A percentile compares a stretch with the other conserved stretches of the same genome.
Conservation (phyloP, 2,113 vertebrate genomes). For the Verasper variegatus region DNA sequence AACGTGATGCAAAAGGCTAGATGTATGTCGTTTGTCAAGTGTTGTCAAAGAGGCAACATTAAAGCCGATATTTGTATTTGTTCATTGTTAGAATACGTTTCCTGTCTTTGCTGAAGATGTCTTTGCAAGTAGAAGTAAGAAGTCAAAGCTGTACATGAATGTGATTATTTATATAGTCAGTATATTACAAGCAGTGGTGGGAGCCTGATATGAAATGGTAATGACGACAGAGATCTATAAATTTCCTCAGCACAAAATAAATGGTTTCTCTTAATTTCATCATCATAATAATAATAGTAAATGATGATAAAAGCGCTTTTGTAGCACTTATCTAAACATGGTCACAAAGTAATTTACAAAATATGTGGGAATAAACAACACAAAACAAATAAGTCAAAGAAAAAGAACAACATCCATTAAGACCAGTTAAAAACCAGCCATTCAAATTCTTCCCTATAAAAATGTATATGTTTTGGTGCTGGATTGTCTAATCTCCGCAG, state of each 20-base stretch:
- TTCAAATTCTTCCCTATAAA: no score
- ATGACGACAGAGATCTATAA: background rate
- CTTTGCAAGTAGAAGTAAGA: background rate
- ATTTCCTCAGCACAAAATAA: background rate
- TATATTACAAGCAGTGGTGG: background rate
- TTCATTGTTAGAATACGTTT: background rate
- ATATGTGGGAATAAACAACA: no score
- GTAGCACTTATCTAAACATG: no score
- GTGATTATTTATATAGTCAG: background rate
- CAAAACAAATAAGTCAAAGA: no score
- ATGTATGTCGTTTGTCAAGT: conserved; percentile 34
- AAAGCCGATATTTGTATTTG: conserved; percentile 2
- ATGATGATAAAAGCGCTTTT: no score
- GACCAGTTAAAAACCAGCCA: no score
- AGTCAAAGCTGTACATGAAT: background rate
- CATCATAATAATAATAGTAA: no score
- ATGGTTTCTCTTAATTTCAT: background rate
- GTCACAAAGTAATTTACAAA: no score
- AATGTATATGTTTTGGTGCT: no score
- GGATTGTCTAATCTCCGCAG: no score
- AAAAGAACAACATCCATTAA: no score
- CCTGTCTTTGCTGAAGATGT: background rate
- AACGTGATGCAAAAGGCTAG: background rate
- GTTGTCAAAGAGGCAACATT: conserved; percentile 27
- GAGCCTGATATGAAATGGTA: background rate